Conservation (phyloP, 2,113 vertebrate species). For the Antigone vipio region DNA sequence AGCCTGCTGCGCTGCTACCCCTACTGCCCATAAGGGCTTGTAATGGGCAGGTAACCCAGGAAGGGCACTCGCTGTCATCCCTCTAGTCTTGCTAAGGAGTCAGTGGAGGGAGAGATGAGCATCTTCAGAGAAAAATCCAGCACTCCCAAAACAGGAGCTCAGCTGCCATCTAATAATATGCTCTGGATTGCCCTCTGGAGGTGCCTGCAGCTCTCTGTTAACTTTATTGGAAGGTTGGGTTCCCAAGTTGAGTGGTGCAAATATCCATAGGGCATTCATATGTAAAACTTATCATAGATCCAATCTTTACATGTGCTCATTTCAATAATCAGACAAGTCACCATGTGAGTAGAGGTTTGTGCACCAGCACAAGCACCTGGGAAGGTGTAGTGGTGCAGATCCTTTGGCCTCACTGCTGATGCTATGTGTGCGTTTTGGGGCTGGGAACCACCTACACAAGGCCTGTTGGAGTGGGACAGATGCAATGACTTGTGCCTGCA, state of each 20-base stretch:
- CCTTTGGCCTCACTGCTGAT: background rate
- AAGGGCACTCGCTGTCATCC: background rate
- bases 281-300: background rate
- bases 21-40: background rate
- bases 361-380: background rate
- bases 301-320: background rate
- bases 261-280: background rate
- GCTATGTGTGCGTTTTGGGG: background rate
- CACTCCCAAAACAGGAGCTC: background rate
- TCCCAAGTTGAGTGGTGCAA: background rate
- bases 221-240: background rate
- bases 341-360: background rate
- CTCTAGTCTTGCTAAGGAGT: background rate
- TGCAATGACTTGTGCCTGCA: background rate
- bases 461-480: background rate
- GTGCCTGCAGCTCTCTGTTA: background rate
- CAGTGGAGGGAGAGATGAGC: background rate
- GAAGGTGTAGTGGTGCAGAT: background rate
- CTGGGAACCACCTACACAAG: background rate
- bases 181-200: conserved; percentile 30
- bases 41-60: background rate
- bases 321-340: background rate
- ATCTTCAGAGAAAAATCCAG: background rate
- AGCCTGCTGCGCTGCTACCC: background rate
- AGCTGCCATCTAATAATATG: background rate